Conservation (phyloP, 2,888 invertebrate species). For the Orthosia gracilis region DNA sequence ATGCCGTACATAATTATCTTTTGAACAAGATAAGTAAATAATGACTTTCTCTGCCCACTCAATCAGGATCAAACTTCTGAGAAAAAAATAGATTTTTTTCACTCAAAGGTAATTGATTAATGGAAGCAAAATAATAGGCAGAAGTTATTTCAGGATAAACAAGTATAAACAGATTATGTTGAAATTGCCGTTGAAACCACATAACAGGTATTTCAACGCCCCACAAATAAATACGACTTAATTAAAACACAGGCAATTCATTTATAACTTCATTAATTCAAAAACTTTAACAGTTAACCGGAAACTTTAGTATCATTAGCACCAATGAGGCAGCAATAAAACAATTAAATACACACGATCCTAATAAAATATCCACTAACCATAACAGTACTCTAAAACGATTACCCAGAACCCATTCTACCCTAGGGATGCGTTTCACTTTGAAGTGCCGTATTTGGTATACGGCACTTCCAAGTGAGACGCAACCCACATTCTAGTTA, state of each 20-base stretch:
- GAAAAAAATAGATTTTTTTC: background rate
- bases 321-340: conserved; percentile 28
- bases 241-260: background rate
- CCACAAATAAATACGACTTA: background rate
- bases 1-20: background rate
- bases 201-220: background rate
- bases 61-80: conserved; percentile 3
- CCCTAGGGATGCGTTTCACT: conserved; percentile 39
- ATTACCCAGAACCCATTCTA: conserved; percentile 40
- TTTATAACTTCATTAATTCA: conserved; percentile 15
- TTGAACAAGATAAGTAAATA: background rate
- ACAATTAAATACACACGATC: conserved; percentile 50
- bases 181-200: background rate
- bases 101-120: background rate
- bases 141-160: background rate
- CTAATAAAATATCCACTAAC: conserved; percentile 36
- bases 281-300: conserved; percentile 20
- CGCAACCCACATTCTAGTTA: conserved; percentile 31
- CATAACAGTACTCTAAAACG: conserved; percentile 46
- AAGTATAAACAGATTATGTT: background rate
- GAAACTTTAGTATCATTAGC: conserved; percentile 27
- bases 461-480: too few species aligned
- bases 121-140: background rate
- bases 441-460: conserved; percentile 5
- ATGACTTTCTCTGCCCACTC: background rate